These are phyloP conservation scores for Dendrolimus pini DNA, from an alignment of 2,888 invertebrate genomes.

Conservation along the genomic window DNA sequence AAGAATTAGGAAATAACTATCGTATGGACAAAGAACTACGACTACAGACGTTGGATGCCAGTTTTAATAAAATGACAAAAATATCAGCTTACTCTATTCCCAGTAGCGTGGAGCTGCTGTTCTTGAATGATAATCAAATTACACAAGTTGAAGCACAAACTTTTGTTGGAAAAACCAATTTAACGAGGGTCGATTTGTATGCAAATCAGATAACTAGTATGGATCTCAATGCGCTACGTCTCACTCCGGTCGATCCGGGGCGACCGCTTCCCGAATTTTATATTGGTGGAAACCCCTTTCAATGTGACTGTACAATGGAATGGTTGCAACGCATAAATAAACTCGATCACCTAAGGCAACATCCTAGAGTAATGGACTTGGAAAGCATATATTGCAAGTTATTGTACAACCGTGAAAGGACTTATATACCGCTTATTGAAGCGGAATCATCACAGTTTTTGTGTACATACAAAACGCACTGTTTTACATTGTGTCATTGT, in stretches of 20 bases:
- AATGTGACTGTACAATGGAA: slow-evolving; percentile 96
- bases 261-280: slow-evolving; percentile 91
- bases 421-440: slow-evolving; percentile 90
- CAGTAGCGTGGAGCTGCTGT: slow-evolving; percentile 89
- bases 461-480: slow-evolving; percentile 94
- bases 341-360: slow-evolving; percentile 87
- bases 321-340: slow-evolving; percentile 96
- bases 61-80: slow-evolving; percentile 90
- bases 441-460: slow-evolving; percentile 93
- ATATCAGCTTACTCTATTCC: slow-evolving; percentile 87
- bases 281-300: slow-evolving; percentile 95
- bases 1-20: slow-evolving; percentile 86
- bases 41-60: slow-evolving; percentile 91
- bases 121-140: slow-evolving; percentile 93
- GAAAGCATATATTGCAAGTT: slow-evolving; percentile 93
- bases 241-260: slow-evolving; percentile 86
- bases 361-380: slow-evolving; percentile 93
- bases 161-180: slow-evolving; percentile 91
- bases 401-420: slow-evolving; percentile 88
- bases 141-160: slow-evolving; percentile 91
- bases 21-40: slow-evolving; percentile 82
- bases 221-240: slow-evolving; percentile 91
- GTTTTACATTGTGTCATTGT: slow-evolving; percentile 96
- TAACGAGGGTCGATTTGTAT: slow-evolving; percentile 93
- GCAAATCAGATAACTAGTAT: slow-evolving; percentile 93